Evolutionary conservation across 2,888 invertebrate species (phyloP).

Genomic region (Ennomos fuscantarius): DNA sequence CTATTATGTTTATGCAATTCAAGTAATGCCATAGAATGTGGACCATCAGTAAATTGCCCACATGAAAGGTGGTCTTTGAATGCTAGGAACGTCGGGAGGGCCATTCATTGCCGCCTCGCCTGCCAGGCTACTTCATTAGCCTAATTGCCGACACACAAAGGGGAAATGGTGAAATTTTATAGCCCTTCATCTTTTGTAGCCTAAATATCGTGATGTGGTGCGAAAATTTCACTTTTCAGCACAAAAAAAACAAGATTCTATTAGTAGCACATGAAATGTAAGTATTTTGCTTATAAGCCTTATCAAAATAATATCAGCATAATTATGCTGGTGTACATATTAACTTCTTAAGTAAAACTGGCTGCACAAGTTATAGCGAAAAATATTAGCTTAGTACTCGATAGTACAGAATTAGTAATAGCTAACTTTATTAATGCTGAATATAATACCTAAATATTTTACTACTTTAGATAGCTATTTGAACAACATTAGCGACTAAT

Average conservation of each 20-base stretch:
- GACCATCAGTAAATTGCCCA: constrained; percentile 79
- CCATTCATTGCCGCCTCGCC: constrained; percentile 72
- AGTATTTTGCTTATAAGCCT: no score
- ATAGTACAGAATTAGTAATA: no score
- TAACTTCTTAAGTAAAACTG: no score
- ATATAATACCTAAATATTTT: no score
- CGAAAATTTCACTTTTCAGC: constrained; percentile 29
- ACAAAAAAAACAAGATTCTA: no score
- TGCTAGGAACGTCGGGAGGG: constrained; percentile 69
- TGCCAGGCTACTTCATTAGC: constrained; percentile 77
- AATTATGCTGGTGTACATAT: no score
- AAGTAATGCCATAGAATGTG: constrained; percentile 56
- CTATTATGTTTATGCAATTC: constrained; percentile 55
- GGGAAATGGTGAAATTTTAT: constrained; percentile 79
- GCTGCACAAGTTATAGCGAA: no score
- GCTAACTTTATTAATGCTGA: no score
- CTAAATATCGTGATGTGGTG: constrained; percentile 56
- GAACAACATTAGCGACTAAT: constrained; percentile 6
- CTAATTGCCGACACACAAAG: constrained; percentile 80
- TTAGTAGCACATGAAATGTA: no score
- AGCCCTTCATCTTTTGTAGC: constrained; percentile 68
- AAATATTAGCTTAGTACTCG: no score
- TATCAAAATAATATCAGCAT: no score
- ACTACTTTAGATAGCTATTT: no score
- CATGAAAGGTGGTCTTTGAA: constrained; percentile 80